These are phyloP conservation scores for Allophyes oxyacanthae DNA, from an alignment of 2,888 invertebrate species.

Conservation along the genomic window DNA sequence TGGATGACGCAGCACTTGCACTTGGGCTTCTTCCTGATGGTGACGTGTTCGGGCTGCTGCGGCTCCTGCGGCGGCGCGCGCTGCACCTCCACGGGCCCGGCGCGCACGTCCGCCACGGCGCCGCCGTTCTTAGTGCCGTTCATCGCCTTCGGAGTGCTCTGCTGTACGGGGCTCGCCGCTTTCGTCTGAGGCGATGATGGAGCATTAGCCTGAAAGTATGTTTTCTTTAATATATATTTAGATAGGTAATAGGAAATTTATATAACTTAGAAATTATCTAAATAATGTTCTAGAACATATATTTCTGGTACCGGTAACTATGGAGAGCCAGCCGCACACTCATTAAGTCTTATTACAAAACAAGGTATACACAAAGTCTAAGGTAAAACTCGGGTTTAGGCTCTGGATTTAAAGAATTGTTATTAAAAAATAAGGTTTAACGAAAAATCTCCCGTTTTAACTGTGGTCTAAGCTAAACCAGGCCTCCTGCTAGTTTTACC, in stretches of 20 bases:
- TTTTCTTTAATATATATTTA: not conserved
- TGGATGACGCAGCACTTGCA: slow-evolving; percentile 98
- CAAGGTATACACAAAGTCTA: too few species aligned
- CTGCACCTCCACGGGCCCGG: slow-evolving; percentile 92
- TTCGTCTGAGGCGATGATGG: slow-evolving; percentile 82
- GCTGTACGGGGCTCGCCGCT: slow-evolving; percentile 71
- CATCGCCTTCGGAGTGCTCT: slow-evolving; percentile 79
- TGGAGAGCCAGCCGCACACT: too few species aligned
- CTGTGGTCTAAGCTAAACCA: too few species aligned
- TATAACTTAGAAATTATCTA: not conserved
- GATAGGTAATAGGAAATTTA: not conserved
- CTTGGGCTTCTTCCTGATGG: slow-evolving; percentile 98
- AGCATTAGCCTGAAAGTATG: slow-evolving; percentile 70
- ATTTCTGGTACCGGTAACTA: too few species aligned
- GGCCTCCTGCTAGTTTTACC: too few species aligned
- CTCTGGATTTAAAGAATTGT: too few species aligned
- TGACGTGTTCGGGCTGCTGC: slow-evolving; percentile 96
- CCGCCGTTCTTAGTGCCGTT: slow-evolving; percentile 87
- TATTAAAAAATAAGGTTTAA: too few species aligned
- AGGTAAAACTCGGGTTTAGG: too few species aligned
- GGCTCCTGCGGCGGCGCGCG: slow-evolving; percentile 93
- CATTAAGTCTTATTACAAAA: too few species aligned
- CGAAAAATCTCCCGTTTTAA: too few species aligned
- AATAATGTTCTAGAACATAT: too few species aligned
- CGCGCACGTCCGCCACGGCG: slow-evolving; percentile 71